Evolutionary conservation across 2,113 vertebrate genomes (phyloP).

Genomic region (rabbit (Oryctolagus cuniculus)): mOryCun1.1 NC_091450.1:30231001-30231500

Average conservation of each 20-base stretch:
- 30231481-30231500: slow-evolving; percentile 69
- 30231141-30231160: slow-evolving; percentile 68
- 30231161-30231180: slow-evolving; percentile 79
- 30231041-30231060: slow-evolving; percentile 18
- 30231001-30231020: neutral
- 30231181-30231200: slow-evolving; percentile 84
- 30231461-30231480: slow-evolving; percentile 85
- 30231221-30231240: slow-evolving; percentile 76
- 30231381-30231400: slow-evolving; percentile 81
- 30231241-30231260: slow-evolving; percentile 86
- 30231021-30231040: neutral
- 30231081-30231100: slow-evolving; percentile 50
- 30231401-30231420: slow-evolving; percentile 84
- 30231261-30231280: slow-evolving; percentile 80
- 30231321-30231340: slow-evolving; percentile 73
- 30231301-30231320: slow-evolving; percentile 69
- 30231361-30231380: slow-evolving; percentile 81
- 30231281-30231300: slow-evolving; percentile 80
- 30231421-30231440: slow-evolving; percentile 88
- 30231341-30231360: slow-evolving; percentile 58
- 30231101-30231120: slow-evolving; percentile 77
- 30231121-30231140: slow-evolving; percentile 74
- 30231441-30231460: slow-evolving; percentile 82
- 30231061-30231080: slow-evolving; percentile 76
- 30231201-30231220: slow-evolving; percentile 76